Base-by-base conservation (phyloP, 2,797 vertebrate species). In the Microctenopoma stevenorrisi region DNA sequence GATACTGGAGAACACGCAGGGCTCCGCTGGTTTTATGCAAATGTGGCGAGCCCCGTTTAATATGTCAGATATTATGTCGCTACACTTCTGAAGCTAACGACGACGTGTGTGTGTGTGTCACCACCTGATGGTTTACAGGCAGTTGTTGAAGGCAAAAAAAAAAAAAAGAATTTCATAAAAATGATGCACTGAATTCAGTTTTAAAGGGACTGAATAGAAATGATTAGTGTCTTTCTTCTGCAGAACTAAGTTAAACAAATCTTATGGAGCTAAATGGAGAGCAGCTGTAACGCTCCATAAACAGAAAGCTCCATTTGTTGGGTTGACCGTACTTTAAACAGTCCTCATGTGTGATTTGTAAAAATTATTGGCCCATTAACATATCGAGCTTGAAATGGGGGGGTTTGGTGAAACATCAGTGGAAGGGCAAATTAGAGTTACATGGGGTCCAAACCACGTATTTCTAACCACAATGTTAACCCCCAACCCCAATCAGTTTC, bases 1-100 rank as follows among this genome's bases (percentile, higher is more conserved):
- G 72, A 83, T 25, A 69, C 66, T 38, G 74, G 68, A 69, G 81
- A 91, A 86, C 75, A 65, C 48, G 70, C 69, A 55, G 61, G 75
- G 76, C 84, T 58, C 56, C n/a, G 22, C 64, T 54, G 75, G 65
- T 76, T 87, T 89, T 88, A 89, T 89, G 83, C 78, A 87, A 89
- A 89, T 85, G 54, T 72, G 60, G 46, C 44, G 12, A 60, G 64
- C 47, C 48, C 65, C 56, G 59, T 86, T 87, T 86, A 86, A 82
- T 74, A 68, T 81, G 81, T 89, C 80, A 70, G 72, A 79, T 84
- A 74, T 61, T 70, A 72, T 76, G 64, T 62, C 3, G 7, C 16
- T 47, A 61, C 49, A 22, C 65, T 77, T 78, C 49, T 63, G 56
- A 66, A 68, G 69, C 59, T 59, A 51, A 66, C 7, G 10, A 6